phyloP scores from a whole-genome alignment of 2,797 vertebrate genomes.

The Chiloscyllium punctatum region DNA sequence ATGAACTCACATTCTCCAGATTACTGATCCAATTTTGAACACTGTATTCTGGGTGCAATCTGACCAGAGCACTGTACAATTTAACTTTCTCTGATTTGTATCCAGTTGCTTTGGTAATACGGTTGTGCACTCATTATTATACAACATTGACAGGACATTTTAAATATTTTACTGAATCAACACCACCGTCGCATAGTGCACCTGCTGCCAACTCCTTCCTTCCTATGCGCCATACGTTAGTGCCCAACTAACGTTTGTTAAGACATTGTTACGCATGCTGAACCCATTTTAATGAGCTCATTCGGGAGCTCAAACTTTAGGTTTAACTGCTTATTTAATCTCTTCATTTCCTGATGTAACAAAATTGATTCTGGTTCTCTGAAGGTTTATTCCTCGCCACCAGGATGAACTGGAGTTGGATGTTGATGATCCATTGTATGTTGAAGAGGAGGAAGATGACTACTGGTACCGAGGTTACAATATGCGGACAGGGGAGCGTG shows the following conservation, averaged over 20 bases:
- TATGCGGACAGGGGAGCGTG: constrained; percentile 89
- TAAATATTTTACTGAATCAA: not conserved
- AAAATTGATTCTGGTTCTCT: not conserved
- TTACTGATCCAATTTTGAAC: not conserved
- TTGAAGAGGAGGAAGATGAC: constrained; percentile 92
- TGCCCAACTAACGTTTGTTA: not conserved
- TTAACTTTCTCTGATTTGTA: not conserved
- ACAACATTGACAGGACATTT: not conserved
- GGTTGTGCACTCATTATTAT: not conserved
- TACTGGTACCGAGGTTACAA: constrained; percentile 97
- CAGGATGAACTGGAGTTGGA: constrained; percentile 90
- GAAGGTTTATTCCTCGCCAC: constrained; percentile 92
- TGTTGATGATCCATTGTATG: constrained; percentile 86
- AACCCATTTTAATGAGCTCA: not conserved
- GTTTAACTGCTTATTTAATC: not conserved
- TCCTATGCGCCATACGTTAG: not conserved
- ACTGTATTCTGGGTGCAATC: not conserved
- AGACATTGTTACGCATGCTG: not conserved
- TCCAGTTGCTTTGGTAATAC: not conserved
- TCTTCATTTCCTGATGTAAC: not conserved
- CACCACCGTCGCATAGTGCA: not conserved
- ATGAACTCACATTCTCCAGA: not conserved
- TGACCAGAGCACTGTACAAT: not conserved
- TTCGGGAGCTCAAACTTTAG: not conserved
- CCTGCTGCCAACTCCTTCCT: not conserved